phyloP scores from a whole-genome alignment of 2,113 vertebrate genomes.

The Hoplias malabaricus region DNA sequence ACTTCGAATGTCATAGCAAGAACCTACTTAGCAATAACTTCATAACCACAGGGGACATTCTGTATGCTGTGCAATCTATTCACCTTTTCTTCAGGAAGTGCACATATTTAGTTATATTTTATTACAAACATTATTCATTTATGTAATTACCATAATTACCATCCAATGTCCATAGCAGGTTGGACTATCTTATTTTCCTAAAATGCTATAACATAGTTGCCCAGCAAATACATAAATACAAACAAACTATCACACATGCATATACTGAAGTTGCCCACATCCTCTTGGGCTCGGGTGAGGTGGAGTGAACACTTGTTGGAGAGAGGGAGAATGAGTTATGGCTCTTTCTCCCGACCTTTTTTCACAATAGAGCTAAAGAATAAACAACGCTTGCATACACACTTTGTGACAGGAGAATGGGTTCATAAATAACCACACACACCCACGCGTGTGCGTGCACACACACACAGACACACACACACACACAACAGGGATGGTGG shows the following conservation, averaged over 20 bases:
- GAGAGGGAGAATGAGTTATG: conserved; percentile 40
- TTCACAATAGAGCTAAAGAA: conserved; percentile 52
- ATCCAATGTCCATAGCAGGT: no score
- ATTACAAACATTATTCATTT: no score
- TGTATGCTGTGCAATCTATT: no score
- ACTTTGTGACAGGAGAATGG: conserved; percentile 43
- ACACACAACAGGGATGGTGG: background rate
- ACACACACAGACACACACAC: conserved; percentile 20
- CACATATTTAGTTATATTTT: no score
- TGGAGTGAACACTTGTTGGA: conserved; percentile 32
- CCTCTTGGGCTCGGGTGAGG: conserved; percentile 27
- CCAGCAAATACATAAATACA: background rate
- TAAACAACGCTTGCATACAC: conserved; percentile 48
- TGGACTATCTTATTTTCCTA: background rate
- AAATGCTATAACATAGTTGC: no score
- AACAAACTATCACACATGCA: background rate
- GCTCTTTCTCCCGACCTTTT: conserved; percentile 32
- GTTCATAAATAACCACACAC: conserved; percentile 45
- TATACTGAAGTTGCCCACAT: background rate
- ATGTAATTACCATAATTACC: no score
- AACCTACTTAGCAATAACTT: no score
- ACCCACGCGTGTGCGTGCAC: conserved; percentile 10
- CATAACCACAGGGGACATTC: no score
- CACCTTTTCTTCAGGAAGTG: no score
- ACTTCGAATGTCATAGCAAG: no score